Base-by-base conservation (phyloP, 2,113 vertebrate species). In the Corythornis madagascariensis region DNA sequence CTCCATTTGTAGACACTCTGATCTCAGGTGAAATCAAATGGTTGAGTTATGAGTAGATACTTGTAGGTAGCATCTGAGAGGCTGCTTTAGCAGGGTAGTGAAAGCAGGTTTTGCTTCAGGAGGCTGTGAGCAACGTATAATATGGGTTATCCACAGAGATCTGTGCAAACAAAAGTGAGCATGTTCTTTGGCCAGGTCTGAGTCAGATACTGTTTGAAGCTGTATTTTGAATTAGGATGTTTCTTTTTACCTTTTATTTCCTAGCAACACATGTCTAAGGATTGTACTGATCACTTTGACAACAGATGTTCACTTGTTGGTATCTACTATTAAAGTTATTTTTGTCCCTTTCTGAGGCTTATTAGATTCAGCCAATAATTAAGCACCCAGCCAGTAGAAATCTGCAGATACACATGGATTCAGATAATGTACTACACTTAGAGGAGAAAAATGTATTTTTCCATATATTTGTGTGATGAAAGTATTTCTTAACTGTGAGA, bases 241-340 rank as follows among this genome's bases (percentile, higher is more conserved):
- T 91, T 82, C 73, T 81, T 88, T 52, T 57, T 83, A 83, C 59
- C 38, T 93, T 66, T 66, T 70, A 89, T 95, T 95, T 91, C 92
- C 71, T 92, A 92, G 93, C 90, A 95, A 38, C 88, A 91, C 10
- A 0, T 0, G 1, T 92, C 64, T 35, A 59, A 83, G 75, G 64
- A 60, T 64, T 94, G 55, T 85, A 63, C 20, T 0, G 2, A 55
- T 91, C 55, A n/a, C 56, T 89, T 79, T 71, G 85, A 89, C 85
- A 95, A 66, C 71, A 79, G 59, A 57, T 89, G 31, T 42, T 92
- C 15, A 26, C 33, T 85, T 92, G 42, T 38, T 84, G 38, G 21
- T 77, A 83, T 66, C 55, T 94, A 70, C 50, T 88, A 40, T 63
- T 91, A 13, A 75, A 56, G 63, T 72, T 94, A 81, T 67, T 93